Base-by-base conservation (phyloP, 2,113 vertebrate genomes). In the Grammomys dolichurus region DNA sequence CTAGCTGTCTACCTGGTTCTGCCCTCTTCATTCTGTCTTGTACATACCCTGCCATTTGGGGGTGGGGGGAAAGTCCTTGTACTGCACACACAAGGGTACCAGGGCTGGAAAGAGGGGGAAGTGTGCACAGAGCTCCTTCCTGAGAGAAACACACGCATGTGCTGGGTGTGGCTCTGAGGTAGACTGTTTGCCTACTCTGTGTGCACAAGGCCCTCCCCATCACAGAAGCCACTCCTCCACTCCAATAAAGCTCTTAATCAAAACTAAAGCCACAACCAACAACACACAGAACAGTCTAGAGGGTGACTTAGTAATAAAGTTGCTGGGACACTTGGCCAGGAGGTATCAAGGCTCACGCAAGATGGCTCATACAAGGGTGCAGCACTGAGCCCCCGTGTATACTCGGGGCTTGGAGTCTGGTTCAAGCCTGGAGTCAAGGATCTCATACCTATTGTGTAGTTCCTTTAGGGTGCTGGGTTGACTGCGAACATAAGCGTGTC, bases 31-130 rank as follows among this genome's bases (percentile, higher is more conserved):
- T 4, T 10, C 43, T 51, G 2, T 43, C 69, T 33, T n/a, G n/a
- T 46, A 0, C 0, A 67, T 0, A 0, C 5, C 33, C 40, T 0
- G 0, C 58, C 0, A 1, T 13, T 51, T 51, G 51, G 48, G 48
- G 40, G 40, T 40, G 40, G 40, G 40, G 40, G 40, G 40, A 40
- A 40, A 40, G 40, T 40, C 40, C 40, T 40, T 40, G 40, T 40
- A 40, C 20, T 43, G 22, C 19, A n/a, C 20, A 54, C 20, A 89
- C 13, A 5, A 46, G 65, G 54, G 26, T 58, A 19, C 5, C 0
- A n/a, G 48, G 87, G 36, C 60, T n/a, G 67, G 48, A 12, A 20
- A 43, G 13, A 82, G 5, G 36, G 54, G 51, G 33, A 16, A 16
- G 17, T 0, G 20, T 13, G 75, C 8, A 54, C 3, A 51, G 7